These are phyloP conservation scores for Macrophya alboannulata DNA, from an alignment of 2,888 invertebrate species.

Conservation along the genomic window DNA sequence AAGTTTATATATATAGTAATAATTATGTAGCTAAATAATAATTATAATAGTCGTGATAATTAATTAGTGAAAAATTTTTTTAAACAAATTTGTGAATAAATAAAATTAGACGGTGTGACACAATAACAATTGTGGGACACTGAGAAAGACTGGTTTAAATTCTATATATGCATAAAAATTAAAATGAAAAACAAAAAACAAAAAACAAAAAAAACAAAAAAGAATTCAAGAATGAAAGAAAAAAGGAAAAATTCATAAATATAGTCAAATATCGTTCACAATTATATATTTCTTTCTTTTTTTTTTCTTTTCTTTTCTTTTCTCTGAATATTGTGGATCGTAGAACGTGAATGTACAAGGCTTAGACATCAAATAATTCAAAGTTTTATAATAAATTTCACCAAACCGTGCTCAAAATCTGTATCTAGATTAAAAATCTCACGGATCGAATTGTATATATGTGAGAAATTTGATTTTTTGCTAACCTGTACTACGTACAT, in stretches of 20 bases:
- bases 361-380: not conserved
- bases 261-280: conserved; percentile 13
- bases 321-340: not conserved
- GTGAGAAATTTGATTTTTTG: not conserved
- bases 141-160: conserved; percentile 39
- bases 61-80: too few relatives aligned
- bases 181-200: not conserved
- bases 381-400: not conserved
- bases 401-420: not conserved
- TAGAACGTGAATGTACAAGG: not conserved
- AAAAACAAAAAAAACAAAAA: too few relatives aligned
- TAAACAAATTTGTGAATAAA: not conserved
- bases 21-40: not conserved
- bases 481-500: not conserved
- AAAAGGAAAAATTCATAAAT: not conserved
- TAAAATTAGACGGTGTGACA: conserved; percentile 15
- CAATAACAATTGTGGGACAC: not conserved
- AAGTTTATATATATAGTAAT: not conserved
- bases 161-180: not conserved
- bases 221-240: not conserved
- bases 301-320: too few relatives aligned
- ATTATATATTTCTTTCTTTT: not conserved
- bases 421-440: not conserved
- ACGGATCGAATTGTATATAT: not conserved
- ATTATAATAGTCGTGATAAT: not conserved